Evolutionary conservation across 2,797 vertebrate species (phyloP).

Genomic region (Loriculus beryllinus): DNA sequence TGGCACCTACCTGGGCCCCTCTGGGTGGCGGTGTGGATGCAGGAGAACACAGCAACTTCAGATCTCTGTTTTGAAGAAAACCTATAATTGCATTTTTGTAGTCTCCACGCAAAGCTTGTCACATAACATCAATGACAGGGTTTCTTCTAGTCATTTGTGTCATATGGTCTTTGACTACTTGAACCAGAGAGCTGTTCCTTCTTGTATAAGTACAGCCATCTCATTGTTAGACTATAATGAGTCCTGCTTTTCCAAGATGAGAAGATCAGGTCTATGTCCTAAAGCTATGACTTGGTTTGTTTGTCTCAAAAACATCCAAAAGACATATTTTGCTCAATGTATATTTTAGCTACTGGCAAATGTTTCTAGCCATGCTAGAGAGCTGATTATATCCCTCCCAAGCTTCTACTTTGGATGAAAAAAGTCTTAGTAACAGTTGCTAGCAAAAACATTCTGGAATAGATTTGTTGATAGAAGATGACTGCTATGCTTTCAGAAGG

Average conservation of each 20-base stretch:
- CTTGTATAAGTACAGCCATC: background rate
- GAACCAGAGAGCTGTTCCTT: background rate
- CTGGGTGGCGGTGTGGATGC: background rate
- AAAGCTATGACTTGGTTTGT: background rate
- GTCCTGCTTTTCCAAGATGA: background rate
- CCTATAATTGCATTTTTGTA: background rate
- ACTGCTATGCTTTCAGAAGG: conserved; percentile 60
- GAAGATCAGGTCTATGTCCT: background rate
- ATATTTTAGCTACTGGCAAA: conserved; percentile 47
- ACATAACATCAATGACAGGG: background rate
- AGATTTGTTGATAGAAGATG: conserved; percentile 57
- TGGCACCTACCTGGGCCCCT: background rate
- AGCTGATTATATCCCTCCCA: background rate
- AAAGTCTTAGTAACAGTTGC: conserved; percentile 39
- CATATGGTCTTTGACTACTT: background rate
- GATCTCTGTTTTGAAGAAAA: background rate
- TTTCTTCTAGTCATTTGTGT: background rate
- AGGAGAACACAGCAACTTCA: background rate
- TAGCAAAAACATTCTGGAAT: conserved; percentile 64
- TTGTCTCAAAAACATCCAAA: background rate
- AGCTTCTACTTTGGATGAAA: conserved; percentile 9
- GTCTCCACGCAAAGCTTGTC: background rate
- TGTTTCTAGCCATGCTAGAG: background rate
- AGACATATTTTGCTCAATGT: background rate
- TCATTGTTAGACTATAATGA: background rate